Conservation (phyloP, 1,140 invertebrate genomes). For the Epicauta chinensis region DNA sequence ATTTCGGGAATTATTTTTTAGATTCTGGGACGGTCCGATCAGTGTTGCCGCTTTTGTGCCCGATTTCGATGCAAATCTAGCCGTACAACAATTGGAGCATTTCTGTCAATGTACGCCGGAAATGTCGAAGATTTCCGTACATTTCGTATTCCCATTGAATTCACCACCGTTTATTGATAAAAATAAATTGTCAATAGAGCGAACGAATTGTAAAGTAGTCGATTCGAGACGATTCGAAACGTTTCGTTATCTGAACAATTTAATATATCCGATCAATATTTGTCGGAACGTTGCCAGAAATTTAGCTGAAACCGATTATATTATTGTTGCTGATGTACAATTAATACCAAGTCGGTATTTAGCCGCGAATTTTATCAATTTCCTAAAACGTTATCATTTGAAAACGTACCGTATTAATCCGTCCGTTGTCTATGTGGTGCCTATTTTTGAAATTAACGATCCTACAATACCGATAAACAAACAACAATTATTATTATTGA, state of each 20-base stretch:
- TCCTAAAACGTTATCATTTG: constrained; percentile 18
- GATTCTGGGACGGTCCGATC: constrained; percentile 66
- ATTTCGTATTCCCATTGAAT: constrained; percentile 54
- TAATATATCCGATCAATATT: constrained; percentile 72
- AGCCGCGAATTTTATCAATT: constrained; percentile 48
- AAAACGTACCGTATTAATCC: constrained; percentile 26
- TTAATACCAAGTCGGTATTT: constrained; percentile 61
- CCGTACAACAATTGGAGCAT: constrained; percentile 54
- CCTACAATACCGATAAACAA: too few relatives aligned
- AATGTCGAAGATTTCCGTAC: constrained; percentile 64
- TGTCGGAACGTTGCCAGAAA: constrained; percentile 62
- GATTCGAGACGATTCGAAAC: constrained; percentile 25
- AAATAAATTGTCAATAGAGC: background rate
- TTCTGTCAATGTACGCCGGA: constrained; percentile 57
- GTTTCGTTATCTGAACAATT: constrained; percentile 46
- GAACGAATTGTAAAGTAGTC: constrained; percentile 1
- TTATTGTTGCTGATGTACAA: constrained; percentile 73
- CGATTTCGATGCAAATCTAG: constrained; percentile 55
- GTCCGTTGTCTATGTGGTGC: constrained; percentile 58
- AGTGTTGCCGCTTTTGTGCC: constrained; percentile 68
- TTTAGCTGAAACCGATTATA: constrained; percentile 54
- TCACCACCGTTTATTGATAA: constrained; percentile 8
- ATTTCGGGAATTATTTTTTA: constrained; percentile 30
- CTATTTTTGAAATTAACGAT: constrained; percentile 66
- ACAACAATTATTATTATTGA: constrained; percentile 24